Conservation (phyloP, 2,113 vertebrate species). For the Aleadryas rufinucha region DNA sequence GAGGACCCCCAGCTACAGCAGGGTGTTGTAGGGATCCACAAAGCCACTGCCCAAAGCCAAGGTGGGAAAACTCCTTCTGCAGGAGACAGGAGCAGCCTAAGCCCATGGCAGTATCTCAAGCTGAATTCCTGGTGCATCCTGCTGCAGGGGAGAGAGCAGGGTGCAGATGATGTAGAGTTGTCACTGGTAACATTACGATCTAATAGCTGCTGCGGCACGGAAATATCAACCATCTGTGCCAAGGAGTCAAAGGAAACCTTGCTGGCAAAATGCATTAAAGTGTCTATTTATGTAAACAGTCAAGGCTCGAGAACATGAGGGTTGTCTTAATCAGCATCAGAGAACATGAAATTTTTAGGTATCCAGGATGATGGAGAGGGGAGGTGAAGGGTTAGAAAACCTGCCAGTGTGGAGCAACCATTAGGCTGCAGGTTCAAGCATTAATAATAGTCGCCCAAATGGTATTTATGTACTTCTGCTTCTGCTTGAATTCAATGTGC, state of each 20-base stretch:
- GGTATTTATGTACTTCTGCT: background rate
- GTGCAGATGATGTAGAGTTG: background rate
- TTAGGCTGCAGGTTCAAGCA: background rate
- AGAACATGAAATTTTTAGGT: background rate
- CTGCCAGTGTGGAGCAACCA: background rate
- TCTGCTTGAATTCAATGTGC: background rate
- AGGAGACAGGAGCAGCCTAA: background rate
- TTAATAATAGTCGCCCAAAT: background rate
- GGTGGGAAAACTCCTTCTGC: background rate
- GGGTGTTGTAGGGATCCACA: background rate
- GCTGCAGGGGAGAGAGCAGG: background rate
- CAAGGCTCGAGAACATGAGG: background rate
- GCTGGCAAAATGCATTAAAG: slow-evolving; percentile 40
- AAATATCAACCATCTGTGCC: slow-evolving; percentile 54
- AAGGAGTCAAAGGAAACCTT: background rate
- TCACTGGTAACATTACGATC: background rate
- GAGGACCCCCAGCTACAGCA: background rate
- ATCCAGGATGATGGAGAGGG: background rate
- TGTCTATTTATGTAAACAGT: slow-evolving; percentile 20
- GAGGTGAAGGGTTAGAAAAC: background rate
- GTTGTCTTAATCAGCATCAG: background rate
- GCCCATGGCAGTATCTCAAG: background rate
- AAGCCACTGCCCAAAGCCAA: background rate
- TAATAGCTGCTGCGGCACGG: background rate
- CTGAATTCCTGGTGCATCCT: background rate